Percentiles rank a stretch among this genome's conserved stretches.
These are phyloP conservation scores for Calidris pugnax DNA, from an alignment of 2,113 vertebrate species.

Conservation along the genomic window DNA sequence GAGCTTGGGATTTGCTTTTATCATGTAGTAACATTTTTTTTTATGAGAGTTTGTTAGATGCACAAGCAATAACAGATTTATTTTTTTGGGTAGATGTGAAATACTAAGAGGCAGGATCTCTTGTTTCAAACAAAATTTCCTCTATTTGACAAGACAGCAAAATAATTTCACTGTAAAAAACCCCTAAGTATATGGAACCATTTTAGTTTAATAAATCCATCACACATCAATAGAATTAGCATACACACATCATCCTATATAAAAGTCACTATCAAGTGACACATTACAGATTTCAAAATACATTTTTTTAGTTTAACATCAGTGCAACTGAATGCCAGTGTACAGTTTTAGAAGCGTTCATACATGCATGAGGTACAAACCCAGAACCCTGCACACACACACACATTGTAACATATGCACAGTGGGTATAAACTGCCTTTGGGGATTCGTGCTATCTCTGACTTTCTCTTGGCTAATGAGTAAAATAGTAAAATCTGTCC, in stretches of 20 bases:
- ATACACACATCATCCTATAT: neutral
- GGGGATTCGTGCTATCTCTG: neutral
- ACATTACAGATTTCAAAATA: neutral
- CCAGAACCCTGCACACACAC: neutral
- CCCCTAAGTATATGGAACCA: neutral
- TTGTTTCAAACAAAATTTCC: neutral
- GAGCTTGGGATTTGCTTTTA: neutral
- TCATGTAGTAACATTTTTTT: neutral
- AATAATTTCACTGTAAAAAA: neutral
- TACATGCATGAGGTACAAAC: neutral
- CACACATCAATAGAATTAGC: neutral
- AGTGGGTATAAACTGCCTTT: neutral
- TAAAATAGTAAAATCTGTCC: neutral
- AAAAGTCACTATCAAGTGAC: neutral
- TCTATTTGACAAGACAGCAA: constrained; percentile 4
- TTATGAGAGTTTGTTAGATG: neutral
- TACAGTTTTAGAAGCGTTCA: neutral
- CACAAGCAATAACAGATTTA: neutral
- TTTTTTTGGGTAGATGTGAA: neutral
- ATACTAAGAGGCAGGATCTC: neutral
- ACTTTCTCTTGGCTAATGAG: neutral
- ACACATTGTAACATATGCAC: accelerated
- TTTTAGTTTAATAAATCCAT: neutral
- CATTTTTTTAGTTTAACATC: neutral
- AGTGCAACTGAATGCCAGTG: neutral